Base-by-base conservation (phyloP, 2,797 vertebrate species). In the Malurus leucopterus region DNA sequence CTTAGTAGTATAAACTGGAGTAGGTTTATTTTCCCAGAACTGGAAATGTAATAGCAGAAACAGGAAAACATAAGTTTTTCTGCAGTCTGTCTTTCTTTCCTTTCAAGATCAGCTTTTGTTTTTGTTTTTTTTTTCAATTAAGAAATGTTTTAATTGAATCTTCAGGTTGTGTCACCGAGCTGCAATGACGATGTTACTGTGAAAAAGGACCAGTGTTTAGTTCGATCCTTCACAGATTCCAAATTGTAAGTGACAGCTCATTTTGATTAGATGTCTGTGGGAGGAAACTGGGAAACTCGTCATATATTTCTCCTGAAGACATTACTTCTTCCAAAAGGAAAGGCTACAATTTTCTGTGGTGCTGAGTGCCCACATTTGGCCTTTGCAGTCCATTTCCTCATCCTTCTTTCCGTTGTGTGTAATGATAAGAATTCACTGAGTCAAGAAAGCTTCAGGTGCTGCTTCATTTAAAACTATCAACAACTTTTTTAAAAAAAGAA, bases 191-290 rank as follows among this genome's bases (percentile, higher is more conserved):
- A 99, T 30, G 83, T 99, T 83, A 82, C 96, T 17, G 98, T 99
- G 96, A 99, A 99, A 96, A 99, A 98, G 97, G 99, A 99, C 93
- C 99, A 99, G 86, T 99, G 99, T 95, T 98, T 99, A 95, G 98
- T 99, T 95, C 95, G 99, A 84, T 99, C 98, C 38, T 99, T 99
- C 97, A 95, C 95, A 29, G 98, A 99, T 96, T 98, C 98, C 73
- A 99, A 99, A 97, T 99, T 99, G 99, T 99, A 95, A 99, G 99
- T 98, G 91, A 40, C 7, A 15, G 67, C 44, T 84, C 65, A 6
- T 54, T 78, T 90, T 69, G 50, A 3, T 41, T 59, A 57, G 36
- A 32, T 15, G 41, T 63, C 29, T 6, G 23, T 40, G 58, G 55
- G 58, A 69, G 36, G 23, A 36, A 47, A 61, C 38, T 64, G 55